Evolutionary conservation across 2,888 invertebrate genomes (phyloP), one percentile per base, ranked within the genome.

Genomic region (Conistra vaccinii): DNA sequence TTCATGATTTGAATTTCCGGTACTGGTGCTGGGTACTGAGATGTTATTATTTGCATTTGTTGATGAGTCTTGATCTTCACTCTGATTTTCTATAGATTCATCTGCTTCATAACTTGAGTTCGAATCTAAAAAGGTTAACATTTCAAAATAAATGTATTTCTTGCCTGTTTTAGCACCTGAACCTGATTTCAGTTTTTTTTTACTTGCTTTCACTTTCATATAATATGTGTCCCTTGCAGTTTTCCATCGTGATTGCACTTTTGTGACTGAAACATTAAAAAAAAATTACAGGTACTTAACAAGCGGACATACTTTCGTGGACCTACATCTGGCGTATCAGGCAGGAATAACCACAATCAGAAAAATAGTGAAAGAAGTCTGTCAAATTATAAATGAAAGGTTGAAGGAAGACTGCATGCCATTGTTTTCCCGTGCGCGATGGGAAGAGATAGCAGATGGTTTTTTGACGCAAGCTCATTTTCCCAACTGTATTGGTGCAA

Each of bases 381-480:
- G 84, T 84, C 85, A 86, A 84, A 86, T 84, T 84, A 86, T 86
- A 85, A 81, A 45, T 76, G 76, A 84, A 84, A 82, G 76, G 72
- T 69, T 86, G 45, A 85, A 84, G 75, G 82, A 85, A 82, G 83
- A 81, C 55, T 85, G 81, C 67, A 85, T 84, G 45, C 84, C 83
- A 83, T 57, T 23, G 60, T 80, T 84, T 80, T 82, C 84, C 53
- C 78, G 80, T 85, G 73, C 78, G 80, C 82, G 39, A 76, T 86
- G 83, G 83, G 81, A 45, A 83, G 77, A 83, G 63, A 85, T 55
- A 51, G 83, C 48, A 76, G 53, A 85, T 39, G 83, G 77, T 69
- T 81, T 81, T 74, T 86, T 83, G 58, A 85, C 69, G 66, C 78
- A 82, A 70, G 78, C 82, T 29, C 29, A 84, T 35, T 83, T 81